These are phyloP conservation scores for Melitaea cinxia DNA, from an alignment of 1,140 invertebrate genomes.

Conservation along the genomic window DNA sequence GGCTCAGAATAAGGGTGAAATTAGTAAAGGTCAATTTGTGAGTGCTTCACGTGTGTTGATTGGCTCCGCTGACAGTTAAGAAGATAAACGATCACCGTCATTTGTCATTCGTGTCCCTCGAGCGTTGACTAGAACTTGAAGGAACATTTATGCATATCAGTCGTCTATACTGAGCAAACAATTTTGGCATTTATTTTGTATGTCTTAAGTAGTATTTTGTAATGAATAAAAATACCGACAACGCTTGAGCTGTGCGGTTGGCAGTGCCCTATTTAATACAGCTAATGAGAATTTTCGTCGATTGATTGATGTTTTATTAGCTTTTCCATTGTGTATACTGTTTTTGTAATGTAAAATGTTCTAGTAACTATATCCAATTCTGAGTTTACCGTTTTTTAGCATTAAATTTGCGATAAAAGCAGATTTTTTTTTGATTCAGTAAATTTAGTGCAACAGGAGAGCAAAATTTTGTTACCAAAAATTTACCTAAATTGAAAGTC, in stretches of 20 bases:
- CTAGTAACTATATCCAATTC: slow-evolving; percentile 7
- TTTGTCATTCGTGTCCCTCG: slow-evolving; percentile 70
- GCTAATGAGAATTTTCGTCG: slow-evolving; percentile 66
- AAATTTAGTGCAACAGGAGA: no score
- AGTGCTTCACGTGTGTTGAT: slow-evolving; percentile 68
- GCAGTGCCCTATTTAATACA: slow-evolving; percentile 69
- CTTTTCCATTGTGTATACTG: slow-evolving; percentile 30
- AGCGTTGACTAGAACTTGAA: slow-evolving; percentile 46
- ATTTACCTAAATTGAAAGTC: no score
- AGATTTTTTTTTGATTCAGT: no score
- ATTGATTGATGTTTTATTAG: slow-evolving; percentile 68
- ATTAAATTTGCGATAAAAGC: no score
- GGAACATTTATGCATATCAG: slow-evolving; percentile 34
- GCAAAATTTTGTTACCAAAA: no score
- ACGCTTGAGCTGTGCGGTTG: slow-evolving; percentile 5
- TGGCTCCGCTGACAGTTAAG: slow-evolving; percentile 75
- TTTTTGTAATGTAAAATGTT: slow-evolving; percentile 28
- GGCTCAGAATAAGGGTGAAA: slow-evolving; percentile 8
- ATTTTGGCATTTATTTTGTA: slow-evolving; percentile 21
- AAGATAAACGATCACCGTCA: slow-evolving; percentile 75
- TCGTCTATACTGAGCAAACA: slow-evolving; percentile 20
- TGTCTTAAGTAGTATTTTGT: background rate
- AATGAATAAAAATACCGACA: background rate
- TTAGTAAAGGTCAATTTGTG: slow-evolving; percentile 26
- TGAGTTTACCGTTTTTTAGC: background rate